Evolutionary conservation across 2,113 vertebrate species (phyloP), one percentile per base, ranked within the genome.

Genomic region (Odobenus rosmarus): DNA sequence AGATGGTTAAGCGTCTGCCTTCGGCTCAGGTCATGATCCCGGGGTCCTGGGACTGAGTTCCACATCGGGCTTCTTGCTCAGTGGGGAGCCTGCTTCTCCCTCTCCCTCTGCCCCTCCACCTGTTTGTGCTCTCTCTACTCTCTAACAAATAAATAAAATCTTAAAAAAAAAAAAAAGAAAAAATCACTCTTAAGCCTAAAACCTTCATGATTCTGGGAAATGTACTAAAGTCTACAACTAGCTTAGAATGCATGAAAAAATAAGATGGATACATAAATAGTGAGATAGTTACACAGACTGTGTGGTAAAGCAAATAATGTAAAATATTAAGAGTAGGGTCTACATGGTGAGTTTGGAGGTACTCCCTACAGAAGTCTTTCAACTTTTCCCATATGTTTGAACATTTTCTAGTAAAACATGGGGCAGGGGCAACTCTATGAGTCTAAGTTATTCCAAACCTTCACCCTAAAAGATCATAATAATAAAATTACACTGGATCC

Each of bases 141-240:
- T 67, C 62, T 67, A 31, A 67, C 14, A 67, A 67, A 67, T 33
- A 55, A 64, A 64, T 67, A 67, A 67, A 67, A 67, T 33, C 31
- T 31, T 67, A 16, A 33, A 67, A 67, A 67, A 62, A 62, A 64
- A 67, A 23, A n/a, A n/a, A n/a, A n/a, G n/a, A n/a, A n/a, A n/a
- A 92, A 92, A 94, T 76, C 67, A 85, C 53, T 89, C 24, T 85
- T 89, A 86, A 92, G 77, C 39, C 51, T 69, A 86, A 95, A 97
- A 92, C 18, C 21, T 84, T 28, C 69, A 62, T 12, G 26, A 67
- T 57, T 96, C n/a, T 77, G 36, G 57, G 23, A 81, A 95, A 93
- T 33, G 11, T 90, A 83, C 18, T 88, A 31, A 93, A 31, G 24
- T 79, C 59, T 51, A 4, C 55, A 96, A 76, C 10, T 57, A 64